Conservation (phyloP, 2,113 vertebrate genomes). For the Muntiacus muntjak region DNA sequence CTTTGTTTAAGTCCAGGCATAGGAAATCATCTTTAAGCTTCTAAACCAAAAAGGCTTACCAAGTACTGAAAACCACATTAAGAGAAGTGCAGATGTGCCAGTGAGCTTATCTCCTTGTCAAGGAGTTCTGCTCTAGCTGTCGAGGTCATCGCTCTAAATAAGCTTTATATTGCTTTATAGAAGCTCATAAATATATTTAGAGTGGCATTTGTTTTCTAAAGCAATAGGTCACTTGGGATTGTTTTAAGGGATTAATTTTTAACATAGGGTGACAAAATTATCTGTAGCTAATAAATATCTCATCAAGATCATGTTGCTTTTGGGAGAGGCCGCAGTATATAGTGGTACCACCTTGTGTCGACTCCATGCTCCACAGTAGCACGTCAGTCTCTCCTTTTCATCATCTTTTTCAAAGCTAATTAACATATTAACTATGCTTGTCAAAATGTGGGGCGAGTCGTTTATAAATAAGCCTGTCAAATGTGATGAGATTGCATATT, state of each 20-base stretch:
- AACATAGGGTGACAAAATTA: slow-evolving; percentile 55
- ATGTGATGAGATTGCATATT: slow-evolving; percentile 72
- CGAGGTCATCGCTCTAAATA: slow-evolving; percentile 17
- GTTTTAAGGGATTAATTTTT: slow-evolving; percentile 70
- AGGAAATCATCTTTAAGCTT: slow-evolving; percentile 64
- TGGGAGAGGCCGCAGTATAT: not conserved
- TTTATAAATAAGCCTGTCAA: slow-evolving; percentile 69
- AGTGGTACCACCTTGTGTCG: not conserved
- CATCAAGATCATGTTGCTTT: slow-evolving; percentile 15
- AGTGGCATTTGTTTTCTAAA: slow-evolving; percentile 62
- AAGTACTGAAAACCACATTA: slow-evolving; percentile 35
- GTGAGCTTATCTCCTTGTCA: slow-evolving; percentile 8
- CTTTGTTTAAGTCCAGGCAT: slow-evolving; percentile 64
- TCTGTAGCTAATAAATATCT: slow-evolving; percentile 62
- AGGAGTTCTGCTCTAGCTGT: not conserved
- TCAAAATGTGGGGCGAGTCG: slow-evolving; percentile 51
- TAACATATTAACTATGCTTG: slow-evolving; percentile 68
- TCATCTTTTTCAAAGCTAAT: slow-evolving; percentile 64
- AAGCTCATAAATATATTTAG: slow-evolving; percentile 34
- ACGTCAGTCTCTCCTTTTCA: slow-evolving; percentile 33
- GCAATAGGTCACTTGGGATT: slow-evolving; percentile 59
- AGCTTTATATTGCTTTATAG: slow-evolving; percentile 24
- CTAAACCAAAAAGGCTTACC: slow-evolving; percentile 42
- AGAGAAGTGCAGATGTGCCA: not conserved
- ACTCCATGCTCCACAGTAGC: not conserved